These are phyloP conservation scores for Tetranychus piercei DNA, from an alignment of 2,888 invertebrate genomes.

Conservation along the genomic window DNA sequence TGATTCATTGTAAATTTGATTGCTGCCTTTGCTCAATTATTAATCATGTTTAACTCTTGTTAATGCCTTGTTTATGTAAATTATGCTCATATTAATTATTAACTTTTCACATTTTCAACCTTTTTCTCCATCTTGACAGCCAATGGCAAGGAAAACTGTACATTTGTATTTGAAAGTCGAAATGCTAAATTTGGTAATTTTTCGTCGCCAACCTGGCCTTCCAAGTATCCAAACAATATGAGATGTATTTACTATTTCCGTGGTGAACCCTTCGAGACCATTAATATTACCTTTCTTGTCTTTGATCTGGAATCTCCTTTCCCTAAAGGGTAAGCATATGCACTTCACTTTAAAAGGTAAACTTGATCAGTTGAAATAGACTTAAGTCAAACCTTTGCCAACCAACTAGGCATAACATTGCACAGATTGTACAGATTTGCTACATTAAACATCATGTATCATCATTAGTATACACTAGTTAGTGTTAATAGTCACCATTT, in stretches of 20 bases:
- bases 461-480: too few relatives aligned
- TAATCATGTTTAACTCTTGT: too few relatives aligned
- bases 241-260: slow-evolving; percentile 29
- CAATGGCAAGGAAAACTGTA: slow-evolving; percentile 18
- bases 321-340: slow-evolving; percentile 29
- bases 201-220: slow-evolving; percentile 30
- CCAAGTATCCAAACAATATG: slow-evolving; percentile 30
- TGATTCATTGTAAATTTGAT: too few relatives aligned
- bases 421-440: too few relatives aligned
- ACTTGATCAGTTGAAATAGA: background rate
- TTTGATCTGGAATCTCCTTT: slow-evolving; percentile 31
- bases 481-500: too few relatives aligned
- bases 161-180: slow-evolving; percentile 25
- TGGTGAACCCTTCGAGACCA: slow-evolving; percentile 30
- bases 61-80: too few relatives aligned
- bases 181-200: slow-evolving; percentile 29
- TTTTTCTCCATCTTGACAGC: background rate
- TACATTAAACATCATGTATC: too few relatives aligned
- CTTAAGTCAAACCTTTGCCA: too few relatives aligned
- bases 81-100: too few relatives aligned
- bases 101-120: too few relatives aligned
- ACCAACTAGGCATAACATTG: too few relatives aligned
- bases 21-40: too few relatives aligned
- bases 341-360: background rate
- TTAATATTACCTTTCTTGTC: slow-evolving; percentile 29